Evolutionary conservation across 2,797 vertebrate species (phyloP), one percentile per base, ranked within the genome.

Genomic region (Sus cebifrons): DNA sequence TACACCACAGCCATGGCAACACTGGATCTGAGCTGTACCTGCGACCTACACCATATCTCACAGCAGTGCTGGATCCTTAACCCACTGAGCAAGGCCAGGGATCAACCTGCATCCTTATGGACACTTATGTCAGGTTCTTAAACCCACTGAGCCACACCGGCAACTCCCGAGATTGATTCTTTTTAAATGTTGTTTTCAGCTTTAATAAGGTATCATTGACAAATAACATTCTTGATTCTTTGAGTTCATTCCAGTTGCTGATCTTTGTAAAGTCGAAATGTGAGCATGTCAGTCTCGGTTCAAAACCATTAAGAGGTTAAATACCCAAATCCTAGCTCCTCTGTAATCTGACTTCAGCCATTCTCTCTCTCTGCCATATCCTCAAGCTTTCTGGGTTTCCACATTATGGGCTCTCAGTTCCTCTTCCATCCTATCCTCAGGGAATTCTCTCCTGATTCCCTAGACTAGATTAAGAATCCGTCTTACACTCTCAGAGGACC

Each of bases 301-400:
- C 83, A 95, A 92, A 95, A 49, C 36, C 70, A 52, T 62, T 75
- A 84, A 77, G 60, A 68, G 52, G 16, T 91, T 36, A 74, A 75
- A 40, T 81, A 89, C 54, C 16, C 27, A 64, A 36, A 49, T 75
- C 20, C 40, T 4, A 10, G 23, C 32, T 18, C 52, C 52, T 64
- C 58, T 64, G 49, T 79, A 23, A 68, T 29, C 16, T 29, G 64
- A 64, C 62, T 71, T 83, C 16, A 60, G 71, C 18, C 10, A 29
- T 20, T 71, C 14, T 78, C 21, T 71, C 60, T 78, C 27, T 89
- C 58, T 60, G 58, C 49, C 4, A 27, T 79, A 16, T 49, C 40
- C 71, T 60, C 40, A 14, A 62, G 71, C 65, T 44, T 29, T 60
- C 56, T 65, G 36, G 40, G 40, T 75, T 75, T 68, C 44, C 62